phyloP scores from a whole-genome alignment of 1,140 invertebrate genomes.

The Zaprionus lachaisei region DNA sequence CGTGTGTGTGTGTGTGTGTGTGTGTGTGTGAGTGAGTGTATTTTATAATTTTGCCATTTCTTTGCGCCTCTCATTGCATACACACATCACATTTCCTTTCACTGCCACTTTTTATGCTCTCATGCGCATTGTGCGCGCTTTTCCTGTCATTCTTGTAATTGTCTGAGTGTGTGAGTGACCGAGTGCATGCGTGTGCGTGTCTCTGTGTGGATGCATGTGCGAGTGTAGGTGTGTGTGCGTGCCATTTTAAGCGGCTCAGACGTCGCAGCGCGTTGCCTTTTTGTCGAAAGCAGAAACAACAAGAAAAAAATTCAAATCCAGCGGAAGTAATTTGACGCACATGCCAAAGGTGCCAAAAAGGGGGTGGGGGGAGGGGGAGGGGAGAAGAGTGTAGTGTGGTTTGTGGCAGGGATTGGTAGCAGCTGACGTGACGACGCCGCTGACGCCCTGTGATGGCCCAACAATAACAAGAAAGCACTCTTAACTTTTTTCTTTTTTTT shows the following conservation, averaged over 20 bases:
- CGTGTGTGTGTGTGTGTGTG: not conserved
- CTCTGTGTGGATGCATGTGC: constrained; percentile 21
- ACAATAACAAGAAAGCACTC: not conserved
- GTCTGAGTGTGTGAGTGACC: constrained; percentile 44
- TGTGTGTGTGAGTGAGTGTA: constrained; percentile 31
- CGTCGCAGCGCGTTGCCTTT: constrained; percentile 62
- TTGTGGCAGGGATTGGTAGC: not conserved
- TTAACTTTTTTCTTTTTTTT: too few species aligned
- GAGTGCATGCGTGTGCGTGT: constrained; percentile 32
- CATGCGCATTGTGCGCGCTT: constrained; percentile 75
- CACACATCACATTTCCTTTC: constrained; percentile 51
- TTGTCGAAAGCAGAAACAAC: constrained; percentile 68
- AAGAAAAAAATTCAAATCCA: constrained; percentile 74
- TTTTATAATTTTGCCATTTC: constrained; percentile 80
- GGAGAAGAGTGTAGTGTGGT: constrained; percentile 9
- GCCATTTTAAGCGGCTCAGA: constrained; percentile 65
- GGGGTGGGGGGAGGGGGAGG: not conserved
- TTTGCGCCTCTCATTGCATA: constrained; percentile 62
- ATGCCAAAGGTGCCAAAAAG: constrained; percentile 26
- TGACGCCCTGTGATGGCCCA: not conserved
- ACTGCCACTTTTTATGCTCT: constrained; percentile 72
- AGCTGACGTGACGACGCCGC: constrained; percentile 7
- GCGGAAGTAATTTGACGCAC: constrained; percentile 79
- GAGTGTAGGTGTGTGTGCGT: constrained; percentile 36
- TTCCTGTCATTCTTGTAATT: constrained; percentile 80